A percentile compares a stretch with the other conserved stretches of the same genome.
Conservation (phyloP, 1,140 invertebrate genomes). For the Coelopa frigida region DNA sequence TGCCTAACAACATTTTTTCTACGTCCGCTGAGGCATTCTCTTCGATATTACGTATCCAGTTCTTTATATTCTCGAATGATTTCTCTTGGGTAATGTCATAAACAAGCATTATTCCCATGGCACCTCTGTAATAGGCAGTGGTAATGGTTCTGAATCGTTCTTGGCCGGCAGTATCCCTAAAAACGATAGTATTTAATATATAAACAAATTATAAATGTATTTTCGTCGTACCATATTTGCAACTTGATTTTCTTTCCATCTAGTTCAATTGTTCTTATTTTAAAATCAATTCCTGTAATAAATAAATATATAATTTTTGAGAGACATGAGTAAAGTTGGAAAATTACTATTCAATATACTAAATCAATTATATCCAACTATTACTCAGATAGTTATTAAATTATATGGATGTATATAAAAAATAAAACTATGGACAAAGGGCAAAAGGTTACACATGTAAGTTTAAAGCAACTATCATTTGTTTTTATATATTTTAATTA, state of each 20-base stretch:
- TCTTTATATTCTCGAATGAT: constrained; percentile 98
- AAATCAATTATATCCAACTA: too few relatives aligned
- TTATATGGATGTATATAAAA: too few relatives aligned
- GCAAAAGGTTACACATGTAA: too few relatives aligned
- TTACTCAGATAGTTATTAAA: too few relatives aligned
- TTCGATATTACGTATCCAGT: constrained; percentile 98
- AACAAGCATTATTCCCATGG: constrained; percentile 98
- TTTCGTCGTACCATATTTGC: constrained; percentile 77
- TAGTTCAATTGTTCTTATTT: constrained; percentile 96
- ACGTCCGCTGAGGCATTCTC: constrained; percentile 92
- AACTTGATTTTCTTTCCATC: constrained; percentile 97
- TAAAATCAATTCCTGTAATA: constrained; percentile 96
- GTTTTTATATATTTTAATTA: too few relatives aligned
- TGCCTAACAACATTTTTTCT: constrained; percentile 91
- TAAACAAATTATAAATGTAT: not conserved
- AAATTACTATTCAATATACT: too few relatives aligned
- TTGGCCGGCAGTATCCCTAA: constrained; percentile 93
- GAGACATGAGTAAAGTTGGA: too few relatives aligned
- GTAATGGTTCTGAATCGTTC: constrained; percentile 96
- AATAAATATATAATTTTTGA: too few relatives aligned
- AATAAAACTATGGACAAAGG: too few relatives aligned
- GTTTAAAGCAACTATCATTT: too few relatives aligned
- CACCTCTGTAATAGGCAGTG: constrained; percentile 95
- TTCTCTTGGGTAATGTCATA: constrained; percentile 98
- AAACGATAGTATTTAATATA: constrained; percentile 6